Conservation (phyloP, 1,140 invertebrate genomes). For the Eupristina koningsbergeri region DNA sequence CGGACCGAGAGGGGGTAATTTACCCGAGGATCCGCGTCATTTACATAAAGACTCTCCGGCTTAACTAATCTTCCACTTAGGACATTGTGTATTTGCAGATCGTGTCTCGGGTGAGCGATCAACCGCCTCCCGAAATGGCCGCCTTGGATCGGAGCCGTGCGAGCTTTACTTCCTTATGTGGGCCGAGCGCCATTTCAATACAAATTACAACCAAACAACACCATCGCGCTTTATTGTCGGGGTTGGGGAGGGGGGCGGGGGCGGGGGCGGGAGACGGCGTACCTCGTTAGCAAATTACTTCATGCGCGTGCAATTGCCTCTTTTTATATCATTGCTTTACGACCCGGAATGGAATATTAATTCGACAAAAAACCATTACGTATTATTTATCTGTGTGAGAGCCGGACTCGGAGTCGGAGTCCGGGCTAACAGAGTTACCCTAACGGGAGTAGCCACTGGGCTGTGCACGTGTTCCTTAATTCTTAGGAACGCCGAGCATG, state of each 20-base stretch:
- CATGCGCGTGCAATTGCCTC: background rate
- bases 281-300: background rate
- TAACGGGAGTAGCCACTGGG: background rate
- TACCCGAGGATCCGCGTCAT: background rate
- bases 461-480: background rate
- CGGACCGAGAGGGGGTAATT: conserved; percentile 5
- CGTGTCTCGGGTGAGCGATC: background rate
- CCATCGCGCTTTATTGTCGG: too few relatives aligned
- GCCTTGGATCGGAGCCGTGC: background rate
- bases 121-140: background rate
- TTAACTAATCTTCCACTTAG: background rate
- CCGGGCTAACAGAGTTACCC: too few relatives aligned
- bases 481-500: background rate
- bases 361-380: background rate
- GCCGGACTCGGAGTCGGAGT: background rate
- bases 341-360: background rate
- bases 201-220: too few relatives aligned
- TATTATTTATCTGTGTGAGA: background rate
- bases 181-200: background rate
- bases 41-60: background rate
- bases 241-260: too few relatives aligned
- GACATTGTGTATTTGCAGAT: background rate
- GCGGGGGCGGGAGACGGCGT: background rate
- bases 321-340: background rate
- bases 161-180: background rate